phyloP scores from a whole-genome alignment of 2,797 vertebrate species.

The Macropus fuliginosus region DNA sequence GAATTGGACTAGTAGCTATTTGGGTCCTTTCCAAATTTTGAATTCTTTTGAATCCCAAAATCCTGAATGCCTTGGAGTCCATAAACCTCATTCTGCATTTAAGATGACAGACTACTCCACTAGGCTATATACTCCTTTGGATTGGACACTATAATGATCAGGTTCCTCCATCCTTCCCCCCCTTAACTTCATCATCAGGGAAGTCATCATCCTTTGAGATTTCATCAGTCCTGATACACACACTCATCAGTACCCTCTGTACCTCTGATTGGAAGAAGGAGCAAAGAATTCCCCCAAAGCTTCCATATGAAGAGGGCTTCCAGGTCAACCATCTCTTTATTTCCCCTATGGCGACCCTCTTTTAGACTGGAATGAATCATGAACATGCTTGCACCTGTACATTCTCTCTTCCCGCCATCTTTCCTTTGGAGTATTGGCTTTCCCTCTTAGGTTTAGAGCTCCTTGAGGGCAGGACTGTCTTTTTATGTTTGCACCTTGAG shows the following conservation, averaged over 20 bases:
- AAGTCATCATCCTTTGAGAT: neutral
- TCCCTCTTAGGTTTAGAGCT: neutral
- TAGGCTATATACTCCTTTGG: neutral
- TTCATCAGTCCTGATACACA: neutral
- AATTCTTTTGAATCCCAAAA: neutral
- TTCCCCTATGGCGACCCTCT: neutral
- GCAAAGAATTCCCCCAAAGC: neutral
- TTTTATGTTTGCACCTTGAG: neutral
- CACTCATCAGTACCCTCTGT: neutral
- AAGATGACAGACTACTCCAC: neutral
- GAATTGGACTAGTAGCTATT: neutral
- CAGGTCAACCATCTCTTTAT: neutral
- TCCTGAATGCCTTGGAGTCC: neutral
- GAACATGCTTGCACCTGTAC: neutral
- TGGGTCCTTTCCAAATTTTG: neutral
- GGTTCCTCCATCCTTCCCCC: neutral
- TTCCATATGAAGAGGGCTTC: neutral
- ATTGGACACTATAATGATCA: neutral
- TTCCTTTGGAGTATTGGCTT: neutral
- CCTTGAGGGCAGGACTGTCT: neutral
- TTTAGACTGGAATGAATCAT: neutral
- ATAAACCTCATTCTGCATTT: neutral
- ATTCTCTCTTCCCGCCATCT: neutral
- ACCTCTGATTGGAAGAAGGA: neutral
- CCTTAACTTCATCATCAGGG: neutral